Percentiles rank a stretch among this genome's conserved stretches.
phyloP scores from a whole-genome alignment of 2,888 invertebrate species.

The Microchrysa polita region DNA sequence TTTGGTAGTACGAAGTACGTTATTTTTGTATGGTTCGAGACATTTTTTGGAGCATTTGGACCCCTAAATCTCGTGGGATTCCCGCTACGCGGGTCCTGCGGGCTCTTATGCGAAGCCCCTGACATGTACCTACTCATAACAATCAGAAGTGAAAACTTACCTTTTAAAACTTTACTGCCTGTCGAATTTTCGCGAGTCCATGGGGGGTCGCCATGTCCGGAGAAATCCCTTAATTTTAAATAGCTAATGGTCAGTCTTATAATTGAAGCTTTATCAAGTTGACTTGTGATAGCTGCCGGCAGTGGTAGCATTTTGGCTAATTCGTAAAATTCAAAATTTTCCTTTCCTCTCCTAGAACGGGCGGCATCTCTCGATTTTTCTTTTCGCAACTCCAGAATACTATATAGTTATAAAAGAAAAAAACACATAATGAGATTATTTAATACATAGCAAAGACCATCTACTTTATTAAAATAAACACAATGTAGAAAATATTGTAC shows the following conservation, averaged over 20 bases:
- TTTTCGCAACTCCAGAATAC: slow-evolving; percentile 91
- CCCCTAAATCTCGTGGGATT: too few relatives aligned
- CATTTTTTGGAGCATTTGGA: too few relatives aligned
- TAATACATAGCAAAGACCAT: slow-evolving; percentile 26
- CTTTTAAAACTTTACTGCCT: slow-evolving; percentile 83
- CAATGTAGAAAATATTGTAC: slow-evolving; percentile 32
- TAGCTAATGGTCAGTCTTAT: slow-evolving; percentile 96
- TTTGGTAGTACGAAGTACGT: too few relatives aligned
- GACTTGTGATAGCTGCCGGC: slow-evolving; percentile 91
- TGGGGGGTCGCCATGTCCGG: slow-evolving; percentile 94
- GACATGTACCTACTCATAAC: too few relatives aligned
- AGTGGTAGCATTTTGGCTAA: slow-evolving; percentile 93
- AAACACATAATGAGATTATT: background rate
- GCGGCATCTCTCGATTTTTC: slow-evolving; percentile 95
- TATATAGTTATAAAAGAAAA: slow-evolving; percentile 67
- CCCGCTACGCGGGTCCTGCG: too few relatives aligned
- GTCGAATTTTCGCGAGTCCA: slow-evolving; percentile 88
- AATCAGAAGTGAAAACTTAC: slow-evolving; percentile 68
- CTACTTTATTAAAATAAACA: slow-evolving; percentile 39
- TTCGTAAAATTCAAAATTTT: slow-evolving; percentile 97
- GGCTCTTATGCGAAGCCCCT: too few relatives aligned
- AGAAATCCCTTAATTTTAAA: slow-evolving; percentile 93
- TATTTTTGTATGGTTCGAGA: too few relatives aligned
- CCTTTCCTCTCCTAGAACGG: slow-evolving; percentile 89
- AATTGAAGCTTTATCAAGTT: slow-evolving; percentile 95